Evolutionary conservation across 2,888 invertebrate species (phyloP), one percentile per base, ranked within the genome.

Genomic region (Plagodis pulveraria): DNA sequence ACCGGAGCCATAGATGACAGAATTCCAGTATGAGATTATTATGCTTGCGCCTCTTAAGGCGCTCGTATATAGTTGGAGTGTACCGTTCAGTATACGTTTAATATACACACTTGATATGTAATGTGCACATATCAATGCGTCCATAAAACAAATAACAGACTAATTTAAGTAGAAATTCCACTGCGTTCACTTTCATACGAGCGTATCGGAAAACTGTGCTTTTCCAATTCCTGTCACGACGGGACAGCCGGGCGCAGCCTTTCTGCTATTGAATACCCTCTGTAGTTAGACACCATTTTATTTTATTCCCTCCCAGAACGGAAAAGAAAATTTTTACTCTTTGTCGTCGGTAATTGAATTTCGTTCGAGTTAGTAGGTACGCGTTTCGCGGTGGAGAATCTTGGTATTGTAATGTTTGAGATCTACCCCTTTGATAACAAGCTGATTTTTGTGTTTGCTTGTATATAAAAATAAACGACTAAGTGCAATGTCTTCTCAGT

Each of bases 261-360:
- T 70, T 70, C 76, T 69, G 70, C 70, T 68, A 71, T 74, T 73
- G 71, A 76, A 76, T 76, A 75, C 74, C 69, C 67, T 70, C 74
- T 67, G 72, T 77, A 80, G 80, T 80, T 77, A 80, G 78, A 75
- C 72, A 76, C 73, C 77, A 74, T 82, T 83, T 80, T 81, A 79
- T 82, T 84, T 78, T 74, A 80, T 77, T 75, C 77, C 57, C 76
- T 54, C 67, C 71, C 68, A 64, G 71, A 72, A 65, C 62, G 70
- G 59, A 69, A 74, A 72, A 71, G 74, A 74, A 81, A 78, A 80
- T 81, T 83, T 84, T 83, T 83, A 81, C 80, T 82, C 80, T 83
- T 82, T 83, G 83, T 81, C 78, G 73, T 70, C 70, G 66, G 79
- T 83, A 83, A 84, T 84, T 83, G 84, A 82, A 84, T 84, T 82